Conservation (phyloP, 2,113 vertebrate species). For the Collichthys lucidus region DNA sequence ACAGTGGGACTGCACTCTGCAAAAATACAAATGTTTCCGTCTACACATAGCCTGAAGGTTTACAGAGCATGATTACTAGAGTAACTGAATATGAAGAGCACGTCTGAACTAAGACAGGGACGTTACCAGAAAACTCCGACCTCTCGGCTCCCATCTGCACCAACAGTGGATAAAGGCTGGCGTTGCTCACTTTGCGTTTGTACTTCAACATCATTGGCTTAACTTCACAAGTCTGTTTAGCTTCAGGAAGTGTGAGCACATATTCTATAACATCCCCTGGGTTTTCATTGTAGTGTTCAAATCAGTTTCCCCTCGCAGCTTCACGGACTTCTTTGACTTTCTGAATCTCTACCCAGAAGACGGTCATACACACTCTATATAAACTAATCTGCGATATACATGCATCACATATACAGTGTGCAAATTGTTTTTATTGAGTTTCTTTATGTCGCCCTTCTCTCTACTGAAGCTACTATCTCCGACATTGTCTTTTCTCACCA, state of each 20-base stretch:
- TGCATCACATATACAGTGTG: slow-evolving; percentile 1
- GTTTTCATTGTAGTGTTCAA: slow-evolving; percentile 11
- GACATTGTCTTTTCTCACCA: neutral
- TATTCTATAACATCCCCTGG: neutral
- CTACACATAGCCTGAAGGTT: too few species aligned
- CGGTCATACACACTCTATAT: neutral
- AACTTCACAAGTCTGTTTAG: slow-evolving; percentile 1
- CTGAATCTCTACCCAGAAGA: slow-evolving; percentile 1
- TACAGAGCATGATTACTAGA: too few species aligned
- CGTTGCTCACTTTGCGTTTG: neutral
- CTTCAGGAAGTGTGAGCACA: slow-evolving; percentile 24
- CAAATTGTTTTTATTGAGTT: slow-evolving; percentile 5
- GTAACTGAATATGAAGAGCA: too few species aligned
- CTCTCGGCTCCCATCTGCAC: neutral
- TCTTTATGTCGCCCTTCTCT: slow-evolving; percentile 2
- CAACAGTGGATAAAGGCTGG: neutral
- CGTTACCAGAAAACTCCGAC: neutral
- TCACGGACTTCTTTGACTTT: neutral
- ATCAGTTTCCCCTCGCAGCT: slow-evolving; percentile 5
- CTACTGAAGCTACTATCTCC: neutral
- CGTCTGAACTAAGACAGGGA: too few species aligned
- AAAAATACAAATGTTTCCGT: too few species aligned
- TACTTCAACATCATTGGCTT: neutral
- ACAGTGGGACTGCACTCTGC: too few species aligned
- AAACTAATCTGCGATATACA: neutral